These are phyloP conservation scores for Epinephelus lanceolatus DNA, from an alignment of 2,113 vertebrate species.

Conservation along the genomic window DNA sequence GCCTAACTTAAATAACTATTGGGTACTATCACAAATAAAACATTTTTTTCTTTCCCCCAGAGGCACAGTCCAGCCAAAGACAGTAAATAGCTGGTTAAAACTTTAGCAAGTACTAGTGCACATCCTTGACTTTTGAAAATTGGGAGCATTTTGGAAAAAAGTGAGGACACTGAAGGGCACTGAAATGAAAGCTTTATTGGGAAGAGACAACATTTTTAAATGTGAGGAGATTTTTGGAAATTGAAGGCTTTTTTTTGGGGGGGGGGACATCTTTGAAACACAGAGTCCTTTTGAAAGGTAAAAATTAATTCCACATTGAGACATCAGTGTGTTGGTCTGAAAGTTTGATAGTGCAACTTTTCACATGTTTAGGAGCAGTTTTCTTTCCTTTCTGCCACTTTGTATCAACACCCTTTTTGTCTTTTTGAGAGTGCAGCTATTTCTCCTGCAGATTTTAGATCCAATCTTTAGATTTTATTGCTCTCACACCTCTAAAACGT, in stretches of 20 bases:
- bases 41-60: neutral
- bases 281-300: too few relatives aligned
- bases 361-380: neutral
- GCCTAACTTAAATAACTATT: neutral
- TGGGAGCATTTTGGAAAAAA: neutral
- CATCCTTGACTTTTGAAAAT: neutral
- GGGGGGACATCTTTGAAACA: neutral
- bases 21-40: neutral
- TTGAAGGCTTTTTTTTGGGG: neutral
- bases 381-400: neutral
- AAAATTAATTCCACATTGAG: neutral
- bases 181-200: neutral
- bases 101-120: too few relatives aligned
- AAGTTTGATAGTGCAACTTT: neutral
- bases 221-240: neutral
- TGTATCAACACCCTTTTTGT: neutral
- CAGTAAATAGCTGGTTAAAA: neutral
- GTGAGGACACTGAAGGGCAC: neutral
- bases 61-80: neutral
- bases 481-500: neutral
- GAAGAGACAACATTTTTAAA: neutral
- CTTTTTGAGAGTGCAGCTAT: neutral
- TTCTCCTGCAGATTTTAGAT: neutral
- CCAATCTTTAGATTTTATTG: neutral
- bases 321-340: neutral